Percentiles rank a stretch among this genome's conserved stretches.
These are phyloP conservation scores for Scomber colias DNA, from an alignment of 2,113 vertebrate species.

Conservation along the genomic window DNA sequence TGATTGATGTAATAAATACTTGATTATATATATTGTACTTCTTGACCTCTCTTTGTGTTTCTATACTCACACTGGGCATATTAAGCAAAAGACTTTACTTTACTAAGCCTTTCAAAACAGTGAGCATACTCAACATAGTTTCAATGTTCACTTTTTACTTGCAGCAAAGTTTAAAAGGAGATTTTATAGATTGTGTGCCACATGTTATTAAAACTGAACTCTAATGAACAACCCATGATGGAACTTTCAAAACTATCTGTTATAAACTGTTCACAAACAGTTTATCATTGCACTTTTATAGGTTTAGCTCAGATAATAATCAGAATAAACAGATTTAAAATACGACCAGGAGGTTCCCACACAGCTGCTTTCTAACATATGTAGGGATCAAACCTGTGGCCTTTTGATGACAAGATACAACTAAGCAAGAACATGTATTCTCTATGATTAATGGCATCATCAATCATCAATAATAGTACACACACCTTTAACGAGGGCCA, in stretches of 20 bases:
- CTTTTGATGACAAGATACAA: neutral
- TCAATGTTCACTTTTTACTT: neutral
- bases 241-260: too few species aligned
- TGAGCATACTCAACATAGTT: neutral
- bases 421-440: neutral
- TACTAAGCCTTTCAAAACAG: neutral
- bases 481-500: slow-evolving; percentile 83
- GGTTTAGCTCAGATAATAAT: too few species aligned
- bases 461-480: neutral
- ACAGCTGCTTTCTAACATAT: too few species aligned
- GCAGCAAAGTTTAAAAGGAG: neutral
- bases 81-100: neutral
- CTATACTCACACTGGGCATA: neutral
- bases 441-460: neutral
- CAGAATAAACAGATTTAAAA: too few species aligned
- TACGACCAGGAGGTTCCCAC: too few species aligned
- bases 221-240: too few species aligned
- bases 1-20: slow-evolving; percentile 30
- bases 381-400: neutral
- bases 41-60: neutral
- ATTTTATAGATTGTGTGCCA: neutral
- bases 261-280: too few species aligned
- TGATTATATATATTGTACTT: slow-evolving; percentile 27
- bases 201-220: too few species aligned
- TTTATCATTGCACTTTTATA: too few species aligned